Evolutionary conservation across 2,888 invertebrate genomes (phyloP).

Genomic region (Lepidochrysops patricia): DNA sequence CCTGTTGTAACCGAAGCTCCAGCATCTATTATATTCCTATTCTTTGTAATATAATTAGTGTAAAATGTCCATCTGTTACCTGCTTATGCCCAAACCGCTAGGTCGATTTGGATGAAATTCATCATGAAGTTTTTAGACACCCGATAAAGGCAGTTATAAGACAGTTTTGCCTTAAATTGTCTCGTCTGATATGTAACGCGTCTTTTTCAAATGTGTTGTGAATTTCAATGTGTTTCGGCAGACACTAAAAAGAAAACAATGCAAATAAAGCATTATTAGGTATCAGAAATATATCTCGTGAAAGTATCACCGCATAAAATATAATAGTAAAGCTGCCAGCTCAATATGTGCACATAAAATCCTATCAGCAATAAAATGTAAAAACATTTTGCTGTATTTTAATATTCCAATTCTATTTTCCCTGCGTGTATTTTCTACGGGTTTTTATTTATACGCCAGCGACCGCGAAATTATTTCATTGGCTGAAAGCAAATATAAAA

Average conservation of each 20-base stretch:
- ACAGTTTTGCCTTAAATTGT: too few relatives aligned
- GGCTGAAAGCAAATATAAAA: constrained; percentile 21
- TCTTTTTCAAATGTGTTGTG: too few relatives aligned
- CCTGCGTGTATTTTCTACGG: constrained; percentile 11
- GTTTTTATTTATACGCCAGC: constrained; percentile 19
- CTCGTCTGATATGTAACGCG: too few relatives aligned
- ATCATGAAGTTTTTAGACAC: too few relatives aligned
- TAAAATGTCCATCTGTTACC: too few relatives aligned
- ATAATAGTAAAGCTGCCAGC: not conserved
- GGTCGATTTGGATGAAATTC: too few relatives aligned
- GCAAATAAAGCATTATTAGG: not conserved
- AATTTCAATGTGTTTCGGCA: too few relatives aligned
- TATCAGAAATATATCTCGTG: not conserved
- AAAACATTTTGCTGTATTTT: constrained; percentile 10
- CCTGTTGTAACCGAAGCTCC: not conserved
- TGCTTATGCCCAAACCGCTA: too few relatives aligned
- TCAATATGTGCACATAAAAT: constrained; percentile 4
- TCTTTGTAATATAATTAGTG: too few relatives aligned
- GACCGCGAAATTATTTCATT: constrained; percentile 23
- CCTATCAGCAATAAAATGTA: constrained; percentile 12
- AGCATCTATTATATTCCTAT: too few relatives aligned
- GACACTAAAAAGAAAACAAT: not conserved
- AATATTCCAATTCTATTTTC: constrained; percentile 12
- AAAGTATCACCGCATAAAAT: not conserved
- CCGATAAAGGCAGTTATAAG: too few relatives aligned